A percentile compares a stretch with the other conserved stretches of the same genome.
These are phyloP conservation scores for Lanistes nyassanus DNA, from an alignment of 1,140 invertebrate genomes.

Conservation along the genomic window DNA sequence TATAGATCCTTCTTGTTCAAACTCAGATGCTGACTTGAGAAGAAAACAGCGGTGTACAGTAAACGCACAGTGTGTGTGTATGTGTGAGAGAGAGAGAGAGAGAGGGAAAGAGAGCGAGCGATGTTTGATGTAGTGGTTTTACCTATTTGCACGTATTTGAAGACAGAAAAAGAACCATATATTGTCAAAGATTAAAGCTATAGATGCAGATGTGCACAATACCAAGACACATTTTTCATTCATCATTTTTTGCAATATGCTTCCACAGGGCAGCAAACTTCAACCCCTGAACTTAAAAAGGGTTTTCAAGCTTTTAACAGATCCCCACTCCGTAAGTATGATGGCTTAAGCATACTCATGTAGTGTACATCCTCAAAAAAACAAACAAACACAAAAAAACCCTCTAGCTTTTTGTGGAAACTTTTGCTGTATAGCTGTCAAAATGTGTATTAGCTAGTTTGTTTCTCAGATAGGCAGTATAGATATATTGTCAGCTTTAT, in stretches of 20 bases:
- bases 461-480: no score
- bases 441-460: no score
- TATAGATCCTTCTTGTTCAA: slow-evolving; percentile 6
- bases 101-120: no score
- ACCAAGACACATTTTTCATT: background rate
- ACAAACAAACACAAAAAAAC: background rate
- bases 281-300: slow-evolving; percentile 61
- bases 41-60: no score
- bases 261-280: slow-evolving; percentile 56
- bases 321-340: slow-evolving; percentile 65
- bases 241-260: background rate
- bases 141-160: background rate
- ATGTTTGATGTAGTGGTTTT: background rate
- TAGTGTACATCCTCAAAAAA: background rate
- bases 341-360: background rate
- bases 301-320: slow-evolving; percentile 65
- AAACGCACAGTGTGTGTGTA: background rate
- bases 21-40: background rate
- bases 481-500: no score
- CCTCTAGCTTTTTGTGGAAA: background rate
- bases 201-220: background rate
- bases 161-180: no score
- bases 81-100: no score
- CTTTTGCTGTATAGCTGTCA: background rate
- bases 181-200: no score